phyloP scores from a whole-genome alignment of 2,888 invertebrate species.

The Seira ritae region DNA sequence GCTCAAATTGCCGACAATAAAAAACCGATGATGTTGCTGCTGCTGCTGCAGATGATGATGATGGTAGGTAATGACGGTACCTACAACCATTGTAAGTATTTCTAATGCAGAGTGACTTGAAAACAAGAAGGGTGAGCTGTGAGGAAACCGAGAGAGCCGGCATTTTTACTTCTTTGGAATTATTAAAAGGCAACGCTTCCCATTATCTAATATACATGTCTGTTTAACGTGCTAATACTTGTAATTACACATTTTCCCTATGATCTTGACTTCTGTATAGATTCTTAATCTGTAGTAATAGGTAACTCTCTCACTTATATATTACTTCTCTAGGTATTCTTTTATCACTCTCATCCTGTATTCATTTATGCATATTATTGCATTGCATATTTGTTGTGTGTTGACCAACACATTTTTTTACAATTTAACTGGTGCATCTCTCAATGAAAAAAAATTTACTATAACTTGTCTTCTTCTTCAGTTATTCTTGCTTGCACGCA shows the following conservation, averaged over 20 bases:
- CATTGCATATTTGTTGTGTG: background rate
- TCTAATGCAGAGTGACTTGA: slow-evolving; percentile 1
- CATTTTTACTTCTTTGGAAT: background rate
- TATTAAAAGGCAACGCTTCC: slow-evolving; percentile 55
- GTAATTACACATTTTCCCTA: slow-evolving; percentile 61
- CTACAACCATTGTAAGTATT: slow-evolving; percentile 12
- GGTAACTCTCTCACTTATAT: background rate
- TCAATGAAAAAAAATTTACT: background rate
- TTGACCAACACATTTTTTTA: background rate
- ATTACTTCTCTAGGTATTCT: background rate
- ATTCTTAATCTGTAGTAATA: background rate
- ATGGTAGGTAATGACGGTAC: background rate
- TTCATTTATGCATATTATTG: slow-evolving; percentile 36
- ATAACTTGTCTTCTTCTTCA: no score
- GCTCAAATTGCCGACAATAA: background rate
- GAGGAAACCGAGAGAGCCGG: slow-evolving; percentile 40
- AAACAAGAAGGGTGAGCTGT: slow-evolving; percentile 26
- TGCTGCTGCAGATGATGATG: background rate
- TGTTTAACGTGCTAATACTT: slow-evolving; percentile 62
- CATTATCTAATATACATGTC: slow-evolving; percentile 63
- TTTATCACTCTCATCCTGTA: slow-evolving; percentile 9
- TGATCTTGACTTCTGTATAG: slow-evolving; percentile 29
- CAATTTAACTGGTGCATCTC: background rate
- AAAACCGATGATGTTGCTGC: background rate
- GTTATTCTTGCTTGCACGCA: no score